Conservation (phyloP, 1,140 invertebrate species). For the Brachionus paranguensis region DNA sequence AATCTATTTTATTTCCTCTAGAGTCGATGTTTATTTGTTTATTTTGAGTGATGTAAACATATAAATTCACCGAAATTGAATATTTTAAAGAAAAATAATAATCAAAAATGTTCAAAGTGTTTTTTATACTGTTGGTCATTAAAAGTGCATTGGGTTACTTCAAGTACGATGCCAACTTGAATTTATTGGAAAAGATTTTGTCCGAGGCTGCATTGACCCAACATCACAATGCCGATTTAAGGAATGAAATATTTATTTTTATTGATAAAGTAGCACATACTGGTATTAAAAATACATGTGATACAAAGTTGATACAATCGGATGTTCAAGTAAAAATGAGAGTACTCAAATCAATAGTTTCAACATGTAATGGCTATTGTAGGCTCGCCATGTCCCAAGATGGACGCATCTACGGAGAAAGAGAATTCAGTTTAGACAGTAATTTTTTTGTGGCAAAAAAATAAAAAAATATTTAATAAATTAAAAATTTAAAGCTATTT, state of each 20-base stretch:
- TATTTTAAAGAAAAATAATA: neutral
- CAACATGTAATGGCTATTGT: conserved; percentile 19
- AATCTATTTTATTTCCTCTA: neutral
- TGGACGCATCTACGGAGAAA: neutral
- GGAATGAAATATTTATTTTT: neutral
- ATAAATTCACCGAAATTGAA: neutral
- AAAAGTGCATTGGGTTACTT: neutral
- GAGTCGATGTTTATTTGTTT: neutral
- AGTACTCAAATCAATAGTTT: conserved; percentile 7
- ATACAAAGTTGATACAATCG: conserved; percentile 15
- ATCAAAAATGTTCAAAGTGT: neutral
- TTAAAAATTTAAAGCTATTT: neutral
- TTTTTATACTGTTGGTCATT: neutral
- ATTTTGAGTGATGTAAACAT: neutral
- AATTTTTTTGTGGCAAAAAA: neutral
- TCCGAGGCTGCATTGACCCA: neutral
- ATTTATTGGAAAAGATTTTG: conserved; percentile 1
- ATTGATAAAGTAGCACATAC: conserved; percentile 27
- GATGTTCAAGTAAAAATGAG: conserved; percentile 37
- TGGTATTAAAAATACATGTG: conserved; percentile 33
- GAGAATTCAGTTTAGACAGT: conserved; percentile 37
- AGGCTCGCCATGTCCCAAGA: neutral
- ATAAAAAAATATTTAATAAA: neutral
- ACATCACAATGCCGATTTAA: neutral
- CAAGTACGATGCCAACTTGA: neutral